phyloP scores from a whole-genome alignment of 2,888 invertebrate genomes.

The Halictus quadricinctus region DNA sequence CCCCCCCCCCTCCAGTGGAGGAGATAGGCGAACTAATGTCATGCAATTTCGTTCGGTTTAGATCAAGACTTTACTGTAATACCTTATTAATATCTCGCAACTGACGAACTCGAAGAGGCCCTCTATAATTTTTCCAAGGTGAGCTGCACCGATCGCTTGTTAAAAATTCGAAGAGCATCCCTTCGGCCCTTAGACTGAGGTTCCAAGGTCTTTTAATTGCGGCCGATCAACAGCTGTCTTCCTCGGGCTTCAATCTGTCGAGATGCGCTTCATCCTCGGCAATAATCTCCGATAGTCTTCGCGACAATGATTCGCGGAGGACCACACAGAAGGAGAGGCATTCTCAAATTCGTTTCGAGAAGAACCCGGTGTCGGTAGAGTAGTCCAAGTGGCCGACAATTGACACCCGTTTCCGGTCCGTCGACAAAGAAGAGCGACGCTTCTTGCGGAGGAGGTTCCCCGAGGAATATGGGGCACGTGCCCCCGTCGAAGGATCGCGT shows the following conservation, averaged over 20 bases:
- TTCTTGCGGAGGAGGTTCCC: constrained; percentile 35
- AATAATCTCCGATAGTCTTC: neutral
- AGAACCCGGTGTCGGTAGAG: constrained; percentile 46
- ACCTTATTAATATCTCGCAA: no score
- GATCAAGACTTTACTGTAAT: no score
- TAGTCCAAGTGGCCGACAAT: constrained; percentile 70
- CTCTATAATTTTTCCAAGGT: neutral
- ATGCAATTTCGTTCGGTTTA: no score
- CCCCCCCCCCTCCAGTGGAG: no score
- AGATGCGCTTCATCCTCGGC: neutral
- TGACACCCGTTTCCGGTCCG: constrained; percentile 75
- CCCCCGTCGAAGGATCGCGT: constrained; percentile 71
- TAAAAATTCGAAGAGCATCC: neutral
- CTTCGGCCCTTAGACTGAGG: neutral
- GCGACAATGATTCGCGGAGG: constrained; percentile 46
- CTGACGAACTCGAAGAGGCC: no score
- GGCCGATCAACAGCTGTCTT: neutral
- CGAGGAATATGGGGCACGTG: constrained; percentile 71
- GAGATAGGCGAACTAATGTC: no score
- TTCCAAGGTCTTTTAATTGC: neutral
- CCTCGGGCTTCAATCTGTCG: neutral
- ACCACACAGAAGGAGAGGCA: constrained; percentile 57
- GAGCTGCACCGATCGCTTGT: neutral
- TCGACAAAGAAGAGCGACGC: constrained; percentile 48
- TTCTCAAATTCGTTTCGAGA: constrained; percentile 48